Base-by-base conservation (phyloP, 2,113 vertebrate genomes). In the Ibidorhyncha struthersii region DNA sequence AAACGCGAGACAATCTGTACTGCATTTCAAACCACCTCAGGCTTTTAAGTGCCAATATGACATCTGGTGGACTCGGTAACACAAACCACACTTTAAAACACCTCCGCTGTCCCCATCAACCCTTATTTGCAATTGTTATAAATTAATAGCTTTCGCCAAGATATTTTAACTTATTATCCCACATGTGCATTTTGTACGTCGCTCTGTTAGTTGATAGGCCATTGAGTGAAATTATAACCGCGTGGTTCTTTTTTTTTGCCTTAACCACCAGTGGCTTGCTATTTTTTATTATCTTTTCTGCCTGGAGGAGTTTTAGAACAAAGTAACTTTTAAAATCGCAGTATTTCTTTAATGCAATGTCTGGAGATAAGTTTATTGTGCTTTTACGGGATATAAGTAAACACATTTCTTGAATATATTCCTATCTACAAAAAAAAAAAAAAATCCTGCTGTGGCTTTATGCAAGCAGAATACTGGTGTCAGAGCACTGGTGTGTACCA, bases 271-370 rank as follows among this genome's bases (percentile, higher is more conserved):
- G 34, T 43, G 71, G 30, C 43, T 87, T 74, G 19, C 72, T 62
- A 14, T 11, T 58, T 82, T 86, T 74, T 74, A 66, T 88, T 76
- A 53, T 96, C 66, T 86, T 62, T 70, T 78, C 45, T 94, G 85
- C 82, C 82, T 88, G 88, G 85, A 95, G 88, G 87, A 85, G 62
- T 70, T 90, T 82, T 63, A 82, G 85, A 91, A 88, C 78, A 94
- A 92, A 90, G 85, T 9, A 90, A 87, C 78, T 93, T 97, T 70
- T 58, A 21, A 77, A 96, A 94, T 70, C 85, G 26, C 3, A 5
- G 22, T 5, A 14, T 88, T 88, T 62, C 71, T 86, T 76, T 77
- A 82, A 80, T 32, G 36, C 50, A 61, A 2, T 9, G 40, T 47
- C 82, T 90, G 71, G 79, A 88, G 87, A 83, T 79, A 73, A 73